Conservation (phyloP, 1,140 invertebrate genomes). For the Elymnias hypermnestra region DNA sequence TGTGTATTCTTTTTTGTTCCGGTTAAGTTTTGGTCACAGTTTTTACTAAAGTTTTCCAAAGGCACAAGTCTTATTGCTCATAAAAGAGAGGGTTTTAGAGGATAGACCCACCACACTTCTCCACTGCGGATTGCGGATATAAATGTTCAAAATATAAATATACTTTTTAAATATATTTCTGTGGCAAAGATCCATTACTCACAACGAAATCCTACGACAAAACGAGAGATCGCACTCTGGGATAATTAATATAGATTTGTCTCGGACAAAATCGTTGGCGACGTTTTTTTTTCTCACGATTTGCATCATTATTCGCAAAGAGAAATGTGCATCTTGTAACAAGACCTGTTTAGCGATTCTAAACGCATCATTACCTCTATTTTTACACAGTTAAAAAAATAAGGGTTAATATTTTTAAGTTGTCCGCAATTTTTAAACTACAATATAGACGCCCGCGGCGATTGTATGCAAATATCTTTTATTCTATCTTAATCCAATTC, state of each 20-base stretch:
- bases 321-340: conserved; percentile 39
- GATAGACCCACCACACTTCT: too few species aligned
- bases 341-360: conserved; percentile 64
- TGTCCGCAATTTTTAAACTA: conserved; percentile 14
- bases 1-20: too few species aligned
- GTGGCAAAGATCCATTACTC: conserved; percentile 7
- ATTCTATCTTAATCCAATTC: conserved; percentile 33
- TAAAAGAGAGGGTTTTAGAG: too few species aligned
- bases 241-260: conserved; percentile 28
- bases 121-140: too few species aligned
- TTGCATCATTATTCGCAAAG: conserved; percentile 60
- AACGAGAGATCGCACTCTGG: not conserved
- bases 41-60: too few species aligned
- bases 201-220: conserved; percentile 1
- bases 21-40: too few species aligned
- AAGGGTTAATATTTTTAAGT: not conserved
- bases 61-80: too few species aligned
- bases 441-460: conserved; percentile 41
- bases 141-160: too few species aligned
- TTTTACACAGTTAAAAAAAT: conserved; percentile 4
- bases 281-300: conserved; percentile 55
- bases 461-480: conserved; percentile 50
- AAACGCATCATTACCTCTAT: conserved; percentile 56
- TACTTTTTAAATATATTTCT: not conserved
- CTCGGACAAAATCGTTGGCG: conserved; percentile 1